Percentiles rank a stretch among this genome's conserved stretches.
Conservation (phyloP, 2,888 invertebrate species). For the Anaspis maculata region DNA sequence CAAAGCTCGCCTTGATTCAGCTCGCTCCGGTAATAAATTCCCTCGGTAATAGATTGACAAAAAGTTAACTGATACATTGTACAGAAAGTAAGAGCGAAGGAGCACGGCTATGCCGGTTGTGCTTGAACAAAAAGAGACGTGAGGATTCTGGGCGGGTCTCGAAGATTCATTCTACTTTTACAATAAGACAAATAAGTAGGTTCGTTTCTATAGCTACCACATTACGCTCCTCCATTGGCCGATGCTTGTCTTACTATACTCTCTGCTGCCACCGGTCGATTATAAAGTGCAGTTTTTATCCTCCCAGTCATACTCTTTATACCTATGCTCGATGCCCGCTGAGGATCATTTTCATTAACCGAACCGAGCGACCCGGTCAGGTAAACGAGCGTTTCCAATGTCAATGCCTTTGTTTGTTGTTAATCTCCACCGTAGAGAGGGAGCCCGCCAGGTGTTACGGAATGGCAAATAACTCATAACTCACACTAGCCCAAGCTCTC, state of each 20-base stretch:
- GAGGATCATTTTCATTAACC: slow-evolving; percentile 18
- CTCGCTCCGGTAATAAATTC: slow-evolving; percentile 22
- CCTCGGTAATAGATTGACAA: slow-evolving; percentile 24
- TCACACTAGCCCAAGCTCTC: slow-evolving; percentile 8
- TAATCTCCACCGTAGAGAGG: slow-evolving; percentile 3
- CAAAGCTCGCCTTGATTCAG: too few species aligned
- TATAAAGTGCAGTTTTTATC: slow-evolving; percentile 24
- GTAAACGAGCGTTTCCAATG: slow-evolving; percentile 10
- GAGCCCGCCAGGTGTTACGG: slow-evolving; percentile 23
- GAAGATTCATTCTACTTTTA: slow-evolving; percentile 41
- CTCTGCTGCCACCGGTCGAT: slow-evolving; percentile 24
- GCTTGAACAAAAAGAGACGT: slow-evolving; percentile 35
- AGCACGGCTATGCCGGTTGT: slow-evolving; percentile 25
- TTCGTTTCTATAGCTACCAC: slow-evolving; percentile 45
- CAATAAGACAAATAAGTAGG: slow-evolving; percentile 39
- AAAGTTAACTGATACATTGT: slow-evolving; percentile 17
- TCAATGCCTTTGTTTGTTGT: slow-evolving; percentile 11
- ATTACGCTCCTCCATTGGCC: slow-evolving; percentile 43
- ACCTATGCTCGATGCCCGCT: too few species aligned
- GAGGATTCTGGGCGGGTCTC: slow-evolving; percentile 40
- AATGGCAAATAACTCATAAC: slow-evolving; percentile 23
- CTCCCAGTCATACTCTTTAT: slow-evolving; percentile 5
- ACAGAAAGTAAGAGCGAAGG: slow-evolving; percentile 26
- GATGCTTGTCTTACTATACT: slow-evolving; percentile 26
- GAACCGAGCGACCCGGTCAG: slow-evolving; percentile 9